These are phyloP conservation scores for Esperia sulphurella DNA, from an alignment of 2,888 invertebrate species.

Conservation along the genomic window DNA sequence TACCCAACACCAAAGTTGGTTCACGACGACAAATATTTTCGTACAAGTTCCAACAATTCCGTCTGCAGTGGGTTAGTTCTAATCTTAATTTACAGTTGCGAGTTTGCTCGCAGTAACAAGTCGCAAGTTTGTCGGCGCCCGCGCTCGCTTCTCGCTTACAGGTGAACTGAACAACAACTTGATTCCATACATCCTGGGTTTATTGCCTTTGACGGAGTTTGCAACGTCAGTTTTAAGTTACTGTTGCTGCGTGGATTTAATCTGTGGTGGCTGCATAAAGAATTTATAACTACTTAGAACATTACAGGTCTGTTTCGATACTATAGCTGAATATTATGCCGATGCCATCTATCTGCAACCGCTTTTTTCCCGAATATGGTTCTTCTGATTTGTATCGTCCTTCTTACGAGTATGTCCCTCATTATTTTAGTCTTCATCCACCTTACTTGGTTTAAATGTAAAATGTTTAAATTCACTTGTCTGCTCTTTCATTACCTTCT, in stretches of 20 bases:
- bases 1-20: constrained; percentile 14
- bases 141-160: constrained; percentile 1
- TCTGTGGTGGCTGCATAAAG: no score
- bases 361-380: no score
- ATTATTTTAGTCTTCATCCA: no score
- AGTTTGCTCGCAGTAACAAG: constrained; percentile 35
- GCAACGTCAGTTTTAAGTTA: background rate
- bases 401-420: no score
- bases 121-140: constrained; percentile 28
- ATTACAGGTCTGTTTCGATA: no score
- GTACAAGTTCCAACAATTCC: constrained; percentile 27
- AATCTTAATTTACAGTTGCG: constrained; percentile 59
- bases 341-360: no score
- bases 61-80: constrained; percentile 42
- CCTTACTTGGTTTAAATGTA: no score
- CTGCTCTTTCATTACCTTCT: no score
- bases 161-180: constrained; percentile 23
- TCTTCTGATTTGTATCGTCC: no score
- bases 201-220: constrained; percentile 25
- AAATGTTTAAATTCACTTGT: no score
- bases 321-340: no score
- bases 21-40: constrained; percentile 49
- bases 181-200: constrained; percentile 26
- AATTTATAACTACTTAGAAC: no score
- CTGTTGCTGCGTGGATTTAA: background rate